phyloP scores from a whole-genome alignment of 2,113 vertebrate genomes.

The Danio rerio region DNA sequence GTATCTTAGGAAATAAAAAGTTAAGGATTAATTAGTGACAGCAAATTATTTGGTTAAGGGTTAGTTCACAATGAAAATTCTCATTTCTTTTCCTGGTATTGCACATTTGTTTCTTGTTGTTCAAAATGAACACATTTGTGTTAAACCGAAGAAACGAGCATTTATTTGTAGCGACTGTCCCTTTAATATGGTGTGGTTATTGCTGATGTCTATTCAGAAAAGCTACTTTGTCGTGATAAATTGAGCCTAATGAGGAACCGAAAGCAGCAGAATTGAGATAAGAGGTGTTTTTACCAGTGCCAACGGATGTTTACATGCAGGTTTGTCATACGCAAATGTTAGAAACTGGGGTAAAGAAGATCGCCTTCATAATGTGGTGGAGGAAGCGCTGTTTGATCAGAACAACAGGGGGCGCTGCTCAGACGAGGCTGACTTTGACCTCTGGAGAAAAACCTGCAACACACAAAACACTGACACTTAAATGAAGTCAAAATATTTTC shows the following conservation, averaged over 20 bases:
- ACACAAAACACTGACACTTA: not conserved
- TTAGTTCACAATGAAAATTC: too few relatives aligned
- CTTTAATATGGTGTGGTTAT: too few relatives aligned
- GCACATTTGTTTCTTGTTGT: too few relatives aligned
- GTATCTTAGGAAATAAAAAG: too few relatives aligned
- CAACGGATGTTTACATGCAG: not conserved
- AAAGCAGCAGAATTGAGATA: not conserved
- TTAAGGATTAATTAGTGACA: too few relatives aligned
- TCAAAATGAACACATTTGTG: too few relatives aligned
- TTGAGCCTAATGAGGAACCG: not conserved
- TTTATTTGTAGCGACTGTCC: too few relatives aligned
- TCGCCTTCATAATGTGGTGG: conserved; percentile 78
- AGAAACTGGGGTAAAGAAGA: conserved; percentile 75
- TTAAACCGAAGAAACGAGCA: too few relatives aligned
- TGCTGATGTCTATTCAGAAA: not conserved
- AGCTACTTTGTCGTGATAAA: not conserved
- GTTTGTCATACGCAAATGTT: conserved; percentile 19
- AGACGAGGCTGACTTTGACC: conserved; percentile 53
- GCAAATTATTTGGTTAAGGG: too few relatives aligned
- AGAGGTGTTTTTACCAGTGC: too few relatives aligned
- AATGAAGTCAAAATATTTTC: too few relatives aligned
- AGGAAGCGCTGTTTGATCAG: conserved; percentile 39
- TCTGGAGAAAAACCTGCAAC: conserved; percentile 68
- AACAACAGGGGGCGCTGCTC: conserved; percentile 44
- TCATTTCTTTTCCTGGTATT: too few relatives aligned